A percentile compares a stretch with the other conserved stretches of the same genome.
Conservation (phyloP, 2,888 invertebrate genomes). For the Lamellibrachia columna region DNA sequence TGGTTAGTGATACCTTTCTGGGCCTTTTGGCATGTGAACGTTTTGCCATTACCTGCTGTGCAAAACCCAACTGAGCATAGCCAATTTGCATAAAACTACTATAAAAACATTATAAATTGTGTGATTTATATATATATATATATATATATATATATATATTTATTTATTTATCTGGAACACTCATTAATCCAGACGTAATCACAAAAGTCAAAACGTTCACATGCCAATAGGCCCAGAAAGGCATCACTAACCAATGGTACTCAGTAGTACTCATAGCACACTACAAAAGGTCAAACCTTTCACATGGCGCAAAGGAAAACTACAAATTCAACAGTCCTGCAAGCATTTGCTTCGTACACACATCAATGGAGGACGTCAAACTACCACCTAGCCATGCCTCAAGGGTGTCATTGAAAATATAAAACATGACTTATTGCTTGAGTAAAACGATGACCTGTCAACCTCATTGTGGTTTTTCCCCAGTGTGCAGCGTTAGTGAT, state of each 20-base stretch:
- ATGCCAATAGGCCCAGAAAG: background rate
- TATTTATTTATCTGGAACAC: no score
- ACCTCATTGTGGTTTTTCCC: background rate
- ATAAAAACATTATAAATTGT: no score
- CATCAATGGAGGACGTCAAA: background rate
- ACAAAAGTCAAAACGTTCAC: background rate
- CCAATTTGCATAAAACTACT: no score
- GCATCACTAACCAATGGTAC: background rate
- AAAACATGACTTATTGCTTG: background rate
- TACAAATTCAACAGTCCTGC: background rate
- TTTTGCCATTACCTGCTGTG: background rate
- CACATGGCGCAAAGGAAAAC: background rate
- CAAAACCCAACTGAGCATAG: no score
- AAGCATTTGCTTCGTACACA: background rate
- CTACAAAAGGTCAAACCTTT: background rate
- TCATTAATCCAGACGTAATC: background rate
- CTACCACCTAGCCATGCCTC: background rate
- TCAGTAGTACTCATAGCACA: background rate
- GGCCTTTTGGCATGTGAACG: background rate
- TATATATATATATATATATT: no score
- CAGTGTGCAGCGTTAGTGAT: background rate
- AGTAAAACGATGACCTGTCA: background rate
- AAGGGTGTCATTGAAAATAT: background rate
- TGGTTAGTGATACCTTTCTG: background rate
- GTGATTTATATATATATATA: no score